Conservation (phyloP, 1,140 invertebrate species). For the Pachyrhynchus sulphureomaculatus region DNA sequence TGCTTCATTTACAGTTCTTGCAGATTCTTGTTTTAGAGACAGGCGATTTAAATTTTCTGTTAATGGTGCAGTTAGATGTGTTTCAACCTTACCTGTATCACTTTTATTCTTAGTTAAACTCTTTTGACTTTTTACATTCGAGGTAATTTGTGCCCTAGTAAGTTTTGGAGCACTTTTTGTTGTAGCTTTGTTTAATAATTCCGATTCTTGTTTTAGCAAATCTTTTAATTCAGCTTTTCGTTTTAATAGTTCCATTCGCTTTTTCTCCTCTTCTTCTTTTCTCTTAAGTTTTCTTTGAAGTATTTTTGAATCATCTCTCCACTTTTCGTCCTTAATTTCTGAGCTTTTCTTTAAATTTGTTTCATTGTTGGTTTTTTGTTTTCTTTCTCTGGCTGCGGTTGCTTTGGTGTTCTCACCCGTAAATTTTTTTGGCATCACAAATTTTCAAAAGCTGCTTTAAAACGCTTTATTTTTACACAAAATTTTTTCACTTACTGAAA, state of each 20-base stretch:
- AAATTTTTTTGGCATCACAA: conserved; percentile 91
- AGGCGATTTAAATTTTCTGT: conserved; percentile 92
- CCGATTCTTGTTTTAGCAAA: conserved; percentile 85
- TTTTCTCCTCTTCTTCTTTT: conserved; percentile 90
- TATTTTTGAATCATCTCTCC: conserved; percentile 93
- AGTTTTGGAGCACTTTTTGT: conserved; percentile 61
- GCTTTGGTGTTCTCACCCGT: conserved; percentile 83
- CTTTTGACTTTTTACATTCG: conserved; percentile 69
- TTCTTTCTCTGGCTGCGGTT: conserved; percentile 80
- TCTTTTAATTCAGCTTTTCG: conserved; percentile 87
- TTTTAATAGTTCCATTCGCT: conserved; percentile 77
- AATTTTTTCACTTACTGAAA: too few species aligned
- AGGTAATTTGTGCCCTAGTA: conserved; percentile 52
- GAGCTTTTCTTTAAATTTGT: conserved; percentile 69
- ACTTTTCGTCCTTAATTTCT: conserved; percentile 80
- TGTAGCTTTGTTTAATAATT: conserved; percentile 56
- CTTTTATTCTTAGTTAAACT: background rate
- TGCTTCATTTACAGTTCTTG: conserved; percentile 87
- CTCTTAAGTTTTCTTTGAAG: conserved; percentile 83
- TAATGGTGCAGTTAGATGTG: conserved; percentile 58
- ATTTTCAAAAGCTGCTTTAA: too few species aligned
- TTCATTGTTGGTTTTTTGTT: conserved; percentile 71
- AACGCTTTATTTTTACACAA: too few species aligned
- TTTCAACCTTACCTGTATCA: conserved; percentile 34
- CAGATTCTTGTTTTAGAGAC: conserved; percentile 78